phyloP scores from a whole-genome alignment of 2,797 vertebrate species.

The Sebastes oblongus region DNA sequence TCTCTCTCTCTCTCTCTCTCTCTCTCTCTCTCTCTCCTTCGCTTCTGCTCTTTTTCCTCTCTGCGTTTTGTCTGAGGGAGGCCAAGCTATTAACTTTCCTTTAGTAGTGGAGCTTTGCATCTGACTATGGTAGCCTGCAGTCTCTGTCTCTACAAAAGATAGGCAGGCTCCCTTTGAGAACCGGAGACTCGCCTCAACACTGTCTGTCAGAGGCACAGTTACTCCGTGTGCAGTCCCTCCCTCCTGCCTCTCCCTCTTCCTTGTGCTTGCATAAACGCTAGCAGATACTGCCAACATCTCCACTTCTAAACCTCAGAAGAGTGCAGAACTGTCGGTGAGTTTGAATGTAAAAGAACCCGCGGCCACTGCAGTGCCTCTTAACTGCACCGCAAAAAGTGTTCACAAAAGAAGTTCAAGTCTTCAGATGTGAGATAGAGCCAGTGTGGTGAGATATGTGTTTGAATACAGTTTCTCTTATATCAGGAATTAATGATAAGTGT shows the following conservation, averaged over 20 bases:
- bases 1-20: neutral
- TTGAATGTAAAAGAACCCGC: slow-evolving; percentile 34
- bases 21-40: neutral
- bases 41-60: slow-evolving; percentile 18
- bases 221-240: slow-evolving; percentile 48
- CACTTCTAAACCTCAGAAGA: slow-evolving; percentile 53
- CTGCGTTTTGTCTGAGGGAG: slow-evolving; percentile 43
- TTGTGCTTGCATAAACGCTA: slow-evolving; percentile 42
- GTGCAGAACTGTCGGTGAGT: slow-evolving; percentile 33
- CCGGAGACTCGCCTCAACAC: slow-evolving; percentile 35
- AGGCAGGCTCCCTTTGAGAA: slow-evolving; percentile 61
- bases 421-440: neutral
- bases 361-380: slow-evolving; percentile 21
- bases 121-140: slow-evolving; percentile 50
- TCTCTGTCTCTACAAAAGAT: slow-evolving; percentile 55
- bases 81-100: slow-evolving; percentile 65
- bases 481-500: slow-evolving; percentile 19
- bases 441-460: neutral
- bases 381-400: neutral
- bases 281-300: slow-evolving; percentile 49
- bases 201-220: slow-evolving; percentile 50
- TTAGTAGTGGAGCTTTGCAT: slow-evolving; percentile 52
- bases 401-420: slow-evolving; percentile 3
- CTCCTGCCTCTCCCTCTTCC: slow-evolving; percentile 38
- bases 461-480: neutral